Evolutionary conservation across 2,888 invertebrate genomes (phyloP).

Genomic region (Caenorhabditis afra): DNA sequence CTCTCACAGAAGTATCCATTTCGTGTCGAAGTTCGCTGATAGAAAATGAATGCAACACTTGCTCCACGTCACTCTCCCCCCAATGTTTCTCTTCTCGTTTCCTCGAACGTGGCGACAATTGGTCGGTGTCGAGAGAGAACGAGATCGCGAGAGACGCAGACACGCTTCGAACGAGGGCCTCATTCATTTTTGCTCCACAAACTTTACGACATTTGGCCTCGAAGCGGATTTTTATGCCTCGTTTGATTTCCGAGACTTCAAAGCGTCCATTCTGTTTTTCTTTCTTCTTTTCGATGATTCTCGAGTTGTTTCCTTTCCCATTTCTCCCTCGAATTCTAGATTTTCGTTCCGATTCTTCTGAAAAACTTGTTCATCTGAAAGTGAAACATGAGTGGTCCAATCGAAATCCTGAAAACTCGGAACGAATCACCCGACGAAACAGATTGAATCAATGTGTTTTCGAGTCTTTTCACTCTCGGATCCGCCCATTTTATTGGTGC

Average conservation of each 20-base stretch:
- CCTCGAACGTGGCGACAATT: conserved; percentile 46
- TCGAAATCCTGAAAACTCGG: no score
- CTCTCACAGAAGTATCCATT: conserved; percentile 46
- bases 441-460: conserved; percentile 37
- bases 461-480: conserved; percentile 9
- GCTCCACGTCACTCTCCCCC: neutral
- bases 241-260: conserved; percentile 30
- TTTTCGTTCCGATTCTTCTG: no score
- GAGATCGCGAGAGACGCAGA: conserved; percentile 34
- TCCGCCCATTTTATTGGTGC: conserved; percentile 33
- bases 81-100: conserved; percentile 36
- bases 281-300: neutral
- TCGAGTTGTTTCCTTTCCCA: neutral
- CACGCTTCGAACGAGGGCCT: conserved; percentile 28
- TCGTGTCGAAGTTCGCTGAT: conserved; percentile 17
- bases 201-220: conserved; percentile 52
- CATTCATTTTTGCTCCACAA: conserved; percentile 55
- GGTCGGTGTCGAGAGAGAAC: conserved; percentile 17
- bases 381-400: neutral
- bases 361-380: neutral
- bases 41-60: conserved; percentile 29
- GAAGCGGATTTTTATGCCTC: conserved; percentile 31
- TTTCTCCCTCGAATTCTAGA: no score
- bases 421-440: neutral
- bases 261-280: conserved; percentile 9